Percentiles rank a stretch among this genome's conserved stretches.
phyloP scores from a whole-genome alignment of 2,113 vertebrate genomes.

The Zingel zingel region DNA sequence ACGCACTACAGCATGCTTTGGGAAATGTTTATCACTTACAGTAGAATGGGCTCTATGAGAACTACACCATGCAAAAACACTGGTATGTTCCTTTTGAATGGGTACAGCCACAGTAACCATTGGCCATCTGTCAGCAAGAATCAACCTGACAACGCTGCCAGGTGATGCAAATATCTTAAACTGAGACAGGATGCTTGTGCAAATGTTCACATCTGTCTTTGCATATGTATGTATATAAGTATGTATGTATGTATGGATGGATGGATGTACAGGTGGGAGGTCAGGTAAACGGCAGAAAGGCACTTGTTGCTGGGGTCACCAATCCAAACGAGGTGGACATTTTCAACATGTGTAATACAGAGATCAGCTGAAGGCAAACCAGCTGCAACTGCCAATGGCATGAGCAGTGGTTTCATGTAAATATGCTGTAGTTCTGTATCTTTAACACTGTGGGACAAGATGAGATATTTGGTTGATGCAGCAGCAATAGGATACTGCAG shows the following conservation, averaged over 20 bases:
- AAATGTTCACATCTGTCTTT: not conserved
- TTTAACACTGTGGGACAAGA: not conserved
- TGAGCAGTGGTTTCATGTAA: not conserved
- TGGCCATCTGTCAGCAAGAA: slow-evolving; percentile 22
- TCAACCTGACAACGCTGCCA: slow-evolving; percentile 30
- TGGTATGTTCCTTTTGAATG: not conserved
- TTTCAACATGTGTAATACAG: not conserved
- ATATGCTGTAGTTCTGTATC: not conserved
- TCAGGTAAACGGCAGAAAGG: not conserved
- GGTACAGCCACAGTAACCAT: not conserved
- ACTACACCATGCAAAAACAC: not conserved
- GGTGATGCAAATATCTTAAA: slow-evolving; percentile 17
- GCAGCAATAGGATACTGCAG: not conserved
- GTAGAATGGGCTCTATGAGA: not conserved
- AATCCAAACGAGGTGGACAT: not conserved
- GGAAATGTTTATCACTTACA: not conserved
- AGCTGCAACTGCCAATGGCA: not conserved
- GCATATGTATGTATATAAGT: not conserved
- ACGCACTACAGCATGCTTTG: not conserved
- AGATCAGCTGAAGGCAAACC: not conserved
- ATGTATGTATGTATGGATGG: too few species aligned
- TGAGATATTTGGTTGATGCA: not conserved
- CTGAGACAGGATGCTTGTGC: not conserved
- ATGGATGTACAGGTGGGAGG: too few species aligned
- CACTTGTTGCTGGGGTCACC: not conserved